These are phyloP conservation scores for Temnothorax longispinosus DNA, from an alignment of 1,140 invertebrate species.

Conservation along the genomic window DNA sequence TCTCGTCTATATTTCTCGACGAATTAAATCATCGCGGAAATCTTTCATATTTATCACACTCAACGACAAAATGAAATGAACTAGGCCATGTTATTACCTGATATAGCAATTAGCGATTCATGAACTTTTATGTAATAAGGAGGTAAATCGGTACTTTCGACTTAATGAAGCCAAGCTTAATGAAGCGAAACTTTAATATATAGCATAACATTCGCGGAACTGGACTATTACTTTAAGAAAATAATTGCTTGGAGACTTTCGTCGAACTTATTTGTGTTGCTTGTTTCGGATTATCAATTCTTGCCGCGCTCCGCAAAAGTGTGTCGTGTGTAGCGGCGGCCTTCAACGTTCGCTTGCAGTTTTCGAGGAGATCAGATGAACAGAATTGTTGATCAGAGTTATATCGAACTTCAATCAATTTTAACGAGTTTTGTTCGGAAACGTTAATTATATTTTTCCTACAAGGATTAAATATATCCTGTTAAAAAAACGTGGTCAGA, in stretches of 20 bases:
- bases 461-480: not conserved
- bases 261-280: not conserved
- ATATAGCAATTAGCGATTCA: not conserved
- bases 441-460: not conserved
- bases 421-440: not conserved
- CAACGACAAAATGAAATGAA: not conserved
- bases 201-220: not conserved
- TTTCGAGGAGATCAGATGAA: not conserved
- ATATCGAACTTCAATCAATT: not conserved
- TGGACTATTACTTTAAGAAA: not conserved
- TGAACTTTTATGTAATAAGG: not conserved
- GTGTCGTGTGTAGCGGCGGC: not conserved
- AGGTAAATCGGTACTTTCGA: not conserved
- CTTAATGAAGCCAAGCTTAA: constrained; percentile 17
- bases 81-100: not conserved
- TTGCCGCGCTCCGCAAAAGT: not conserved
- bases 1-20: not conserved
- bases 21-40: not conserved
- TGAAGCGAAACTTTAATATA: constrained; percentile 3
- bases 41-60: not conserved
- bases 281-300: constrained; percentile 20
- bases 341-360: not conserved
- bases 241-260: not conserved
- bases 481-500: not conserved
- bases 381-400: not conserved